Conservation (phyloP, 23 tunicate genomes). For the Trididemnum nubilum region DNA sequence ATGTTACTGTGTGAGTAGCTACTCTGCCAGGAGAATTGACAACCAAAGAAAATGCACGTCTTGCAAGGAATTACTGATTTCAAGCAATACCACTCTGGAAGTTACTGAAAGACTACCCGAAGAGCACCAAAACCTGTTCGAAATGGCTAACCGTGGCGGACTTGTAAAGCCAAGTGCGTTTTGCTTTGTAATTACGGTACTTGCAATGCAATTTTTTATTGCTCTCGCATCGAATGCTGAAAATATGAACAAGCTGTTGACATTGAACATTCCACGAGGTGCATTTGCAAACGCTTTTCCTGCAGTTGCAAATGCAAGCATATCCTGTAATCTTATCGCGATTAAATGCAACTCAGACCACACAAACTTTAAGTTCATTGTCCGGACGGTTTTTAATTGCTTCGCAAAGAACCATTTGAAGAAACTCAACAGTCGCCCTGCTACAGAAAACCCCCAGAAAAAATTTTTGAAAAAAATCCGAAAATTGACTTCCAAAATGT, state of each 20-base stretch:
- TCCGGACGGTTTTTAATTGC: neutral
- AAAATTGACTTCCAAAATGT: constrained; percentile 6
- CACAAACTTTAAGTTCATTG: neutral
- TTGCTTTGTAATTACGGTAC: constrained; percentile 7
- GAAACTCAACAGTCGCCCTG: constrained; percentile 6
- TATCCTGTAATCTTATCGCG: neutral
- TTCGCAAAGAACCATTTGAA: constrained; percentile 7
- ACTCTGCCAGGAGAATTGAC: neutral
- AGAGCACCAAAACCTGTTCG: constrained; percentile 20
- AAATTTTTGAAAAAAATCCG: neutral
- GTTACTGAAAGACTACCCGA: neutral
- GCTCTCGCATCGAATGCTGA: neutral
- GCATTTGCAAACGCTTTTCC: neutral
- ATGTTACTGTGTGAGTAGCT: constrained; percentile 1
- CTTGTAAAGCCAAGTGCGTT: constrained; percentile 21
- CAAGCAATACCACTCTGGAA: neutral
- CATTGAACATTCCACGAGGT: neutral
- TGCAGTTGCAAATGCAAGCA: constrained; percentile 6
- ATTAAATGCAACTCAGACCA: neutral
- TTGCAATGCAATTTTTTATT: constrained; percentile 13
- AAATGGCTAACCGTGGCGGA: constrained; percentile 40
- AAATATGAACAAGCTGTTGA: neutral
- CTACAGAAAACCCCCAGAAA: neutral
- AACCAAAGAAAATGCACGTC: neutral
- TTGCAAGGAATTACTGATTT: neutral